Conservation (phyloP, 1,140 invertebrate genomes). For the Pinna nobilis region DNA sequence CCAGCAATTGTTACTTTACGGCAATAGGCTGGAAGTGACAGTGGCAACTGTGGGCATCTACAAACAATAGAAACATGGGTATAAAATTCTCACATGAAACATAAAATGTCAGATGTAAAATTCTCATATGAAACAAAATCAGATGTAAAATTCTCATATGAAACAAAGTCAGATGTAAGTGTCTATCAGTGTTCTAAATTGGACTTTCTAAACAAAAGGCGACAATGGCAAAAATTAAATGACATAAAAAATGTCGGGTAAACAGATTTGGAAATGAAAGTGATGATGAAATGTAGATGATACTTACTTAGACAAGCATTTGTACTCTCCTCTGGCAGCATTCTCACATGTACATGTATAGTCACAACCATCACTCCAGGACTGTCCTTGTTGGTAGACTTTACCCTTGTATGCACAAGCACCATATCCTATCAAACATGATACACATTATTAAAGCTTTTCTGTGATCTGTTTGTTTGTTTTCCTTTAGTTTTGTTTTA, state of each 20-base stretch:
- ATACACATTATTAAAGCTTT: not conserved
- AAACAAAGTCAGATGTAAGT: too few relatives aligned
- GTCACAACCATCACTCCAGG: slow-evolving; percentile 33
- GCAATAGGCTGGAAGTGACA: slow-evolving; percentile 46
- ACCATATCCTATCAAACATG: slow-evolving; percentile 15
- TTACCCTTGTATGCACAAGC: slow-evolving; percentile 31
- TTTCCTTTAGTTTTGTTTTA: not conserved
- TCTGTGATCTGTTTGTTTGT: not conserved
- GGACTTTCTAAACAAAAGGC: not conserved
- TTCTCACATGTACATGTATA: slow-evolving; percentile 30
- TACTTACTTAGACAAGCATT: slow-evolving; percentile 32
- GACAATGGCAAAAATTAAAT: not conserved
- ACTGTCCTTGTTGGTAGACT: slow-evolving; percentile 18
- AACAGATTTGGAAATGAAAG: not conserved
- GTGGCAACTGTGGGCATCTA: slow-evolving; percentile 48
- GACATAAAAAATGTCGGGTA: not conserved
- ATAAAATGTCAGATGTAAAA: too few relatives aligned
- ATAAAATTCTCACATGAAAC: not conserved
- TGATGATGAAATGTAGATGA: not conserved
- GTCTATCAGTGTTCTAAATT: too few relatives aligned
- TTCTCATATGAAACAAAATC: too few relatives aligned
- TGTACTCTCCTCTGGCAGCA: slow-evolving; percentile 30
- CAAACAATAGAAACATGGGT: not conserved
- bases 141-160: too few relatives aligned
- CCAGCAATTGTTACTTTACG: slow-evolving; percentile 40